Percentiles rank a stretch among this genome's conserved stretches.
Evolutionary conservation across 2,888 invertebrate genomes (phyloP).

Genomic region (Trissolcus brochymenae): DNA sequence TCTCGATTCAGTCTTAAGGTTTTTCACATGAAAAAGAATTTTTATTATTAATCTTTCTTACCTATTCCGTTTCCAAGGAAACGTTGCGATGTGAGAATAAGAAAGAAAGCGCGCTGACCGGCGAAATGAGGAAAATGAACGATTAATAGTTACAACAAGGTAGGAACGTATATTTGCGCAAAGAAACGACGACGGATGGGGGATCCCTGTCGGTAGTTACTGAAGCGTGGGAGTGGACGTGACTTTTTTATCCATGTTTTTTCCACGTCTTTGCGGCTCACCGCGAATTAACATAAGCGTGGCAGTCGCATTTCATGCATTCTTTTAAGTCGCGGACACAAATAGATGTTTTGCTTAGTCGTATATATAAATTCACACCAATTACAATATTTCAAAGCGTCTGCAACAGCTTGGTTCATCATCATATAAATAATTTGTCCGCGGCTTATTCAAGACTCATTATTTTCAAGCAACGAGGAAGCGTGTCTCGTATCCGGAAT

Average conservation of each 20-base stretch:
- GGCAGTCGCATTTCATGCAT: background rate
- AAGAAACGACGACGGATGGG: conserved; percentile 40
- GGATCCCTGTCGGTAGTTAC: conserved; percentile 50
- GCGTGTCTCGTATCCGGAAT: conserved; percentile 19
- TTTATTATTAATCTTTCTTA: conserved; percentile 16
- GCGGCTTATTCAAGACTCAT: no score
- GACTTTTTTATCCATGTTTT: conserved; percentile 18
- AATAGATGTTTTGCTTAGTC: no score
- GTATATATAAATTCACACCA: no score
- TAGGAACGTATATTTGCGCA: conserved; percentile 39
- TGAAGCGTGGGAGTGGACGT: conserved; percentile 62
- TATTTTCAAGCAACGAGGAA: no score
- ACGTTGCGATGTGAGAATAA: conserved; percentile 23
- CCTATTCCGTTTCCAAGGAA: background rate
- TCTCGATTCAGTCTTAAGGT: conserved; percentile 17
- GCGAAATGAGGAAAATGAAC: conserved; percentile 25
- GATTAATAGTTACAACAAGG: conserved; percentile 33
- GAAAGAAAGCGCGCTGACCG: conserved; percentile 24
- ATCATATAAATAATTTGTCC: no score
- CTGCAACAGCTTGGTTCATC: no score
- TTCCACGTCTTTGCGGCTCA: background rate
- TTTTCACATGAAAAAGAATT: conserved; percentile 34
- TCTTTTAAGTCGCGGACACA: background rate
- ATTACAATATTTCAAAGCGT: no score
- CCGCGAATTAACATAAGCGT: conserved; percentile 3